Evolutionary conservation across 2,113 vertebrate species (phyloP).

Genomic region (Lepidothrix coronata): DNA sequence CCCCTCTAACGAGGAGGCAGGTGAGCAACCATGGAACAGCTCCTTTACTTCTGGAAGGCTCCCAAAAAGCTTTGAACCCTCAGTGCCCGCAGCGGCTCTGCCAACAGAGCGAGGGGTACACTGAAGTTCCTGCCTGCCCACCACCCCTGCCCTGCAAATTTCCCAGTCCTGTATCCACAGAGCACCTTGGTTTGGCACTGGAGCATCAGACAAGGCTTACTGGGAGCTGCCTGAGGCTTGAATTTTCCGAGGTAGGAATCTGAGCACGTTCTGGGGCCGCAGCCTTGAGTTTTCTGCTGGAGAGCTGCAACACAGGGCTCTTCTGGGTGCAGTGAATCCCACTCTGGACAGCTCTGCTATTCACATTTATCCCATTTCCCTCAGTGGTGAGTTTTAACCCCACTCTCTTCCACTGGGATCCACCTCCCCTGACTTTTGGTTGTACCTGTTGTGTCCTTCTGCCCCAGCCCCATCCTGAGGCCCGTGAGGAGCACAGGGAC

Average conservation of each 20-base stretch:
- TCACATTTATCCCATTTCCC: background rate
- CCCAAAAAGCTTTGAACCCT: background rate
- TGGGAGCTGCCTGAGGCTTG: background rate
- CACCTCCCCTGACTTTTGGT: background rate
- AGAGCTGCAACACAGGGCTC: background rate
- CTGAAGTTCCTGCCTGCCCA: fast-evolving
- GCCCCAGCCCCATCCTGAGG: background rate
- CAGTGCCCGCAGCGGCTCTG: fast-evolving
- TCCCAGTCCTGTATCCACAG: fast-evolving
- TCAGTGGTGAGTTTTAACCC: background rate
- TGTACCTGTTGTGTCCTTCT: background rate
- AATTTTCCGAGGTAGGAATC: background rate
- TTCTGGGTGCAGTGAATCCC: background rate
- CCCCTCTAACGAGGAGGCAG: background rate
- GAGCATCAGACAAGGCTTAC: background rate
- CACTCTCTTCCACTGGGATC: background rate
- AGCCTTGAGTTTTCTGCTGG: background rate
- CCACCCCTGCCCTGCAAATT: too few relatives aligned
- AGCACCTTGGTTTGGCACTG: background rate
- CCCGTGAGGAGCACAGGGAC: background rate
- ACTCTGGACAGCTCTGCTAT: background rate
- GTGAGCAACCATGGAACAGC: background rate
- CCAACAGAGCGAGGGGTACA: fast-evolving
- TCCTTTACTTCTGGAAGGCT: background rate
- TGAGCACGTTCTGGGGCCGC: fast-evolving